A percentile compares a stretch with the other conserved stretches of the same genome.
Conservation (phyloP, 1,140 invertebrate genomes). For the Oreohelix idahoensis region DNA sequence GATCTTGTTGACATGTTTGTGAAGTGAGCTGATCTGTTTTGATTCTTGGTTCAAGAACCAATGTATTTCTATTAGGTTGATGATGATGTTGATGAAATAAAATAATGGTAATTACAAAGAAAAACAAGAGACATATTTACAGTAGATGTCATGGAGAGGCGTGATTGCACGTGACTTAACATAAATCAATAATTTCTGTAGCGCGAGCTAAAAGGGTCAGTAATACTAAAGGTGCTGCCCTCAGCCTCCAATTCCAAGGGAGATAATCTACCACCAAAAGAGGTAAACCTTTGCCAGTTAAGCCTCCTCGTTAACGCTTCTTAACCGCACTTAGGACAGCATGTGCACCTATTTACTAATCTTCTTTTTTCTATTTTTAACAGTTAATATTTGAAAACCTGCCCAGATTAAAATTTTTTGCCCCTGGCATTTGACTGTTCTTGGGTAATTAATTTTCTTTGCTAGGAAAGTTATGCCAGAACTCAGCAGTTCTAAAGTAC, state of each 20-base stretch:
- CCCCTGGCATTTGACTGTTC: background rate
- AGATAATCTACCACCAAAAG: conserved; percentile 41
- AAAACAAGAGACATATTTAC: too few relatives aligned
- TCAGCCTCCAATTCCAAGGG: conserved; percentile 42
- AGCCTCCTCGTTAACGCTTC: background rate
- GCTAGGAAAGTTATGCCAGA: too few relatives aligned
- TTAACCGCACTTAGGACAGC: background rate
- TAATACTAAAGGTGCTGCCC: conserved; percentile 67
- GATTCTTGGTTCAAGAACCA: too few relatives aligned
- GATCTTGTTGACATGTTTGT: too few relatives aligned
- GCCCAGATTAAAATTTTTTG: background rate
- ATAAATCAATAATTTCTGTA: conserved; percentile 40
- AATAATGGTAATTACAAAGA: too few relatives aligned
- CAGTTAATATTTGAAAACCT: background rate
- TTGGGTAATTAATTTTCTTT: background rate
- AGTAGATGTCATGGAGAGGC: too few relatives aligned
- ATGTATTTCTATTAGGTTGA: too few relatives aligned
- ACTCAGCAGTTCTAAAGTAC: too few relatives aligned
- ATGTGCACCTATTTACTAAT: background rate
- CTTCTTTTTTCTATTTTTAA: background rate
- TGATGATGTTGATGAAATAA: too few relatives aligned
- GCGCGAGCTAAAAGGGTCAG: conserved; percentile 58
- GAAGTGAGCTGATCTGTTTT: too few relatives aligned
- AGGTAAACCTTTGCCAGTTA: conserved; percentile 36
- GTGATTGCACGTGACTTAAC: too few relatives aligned